These are phyloP conservation scores for Paramormyrops hopkinsi DNA, from an alignment of 2,797 vertebrate species.

Conservation along the genomic window DNA sequence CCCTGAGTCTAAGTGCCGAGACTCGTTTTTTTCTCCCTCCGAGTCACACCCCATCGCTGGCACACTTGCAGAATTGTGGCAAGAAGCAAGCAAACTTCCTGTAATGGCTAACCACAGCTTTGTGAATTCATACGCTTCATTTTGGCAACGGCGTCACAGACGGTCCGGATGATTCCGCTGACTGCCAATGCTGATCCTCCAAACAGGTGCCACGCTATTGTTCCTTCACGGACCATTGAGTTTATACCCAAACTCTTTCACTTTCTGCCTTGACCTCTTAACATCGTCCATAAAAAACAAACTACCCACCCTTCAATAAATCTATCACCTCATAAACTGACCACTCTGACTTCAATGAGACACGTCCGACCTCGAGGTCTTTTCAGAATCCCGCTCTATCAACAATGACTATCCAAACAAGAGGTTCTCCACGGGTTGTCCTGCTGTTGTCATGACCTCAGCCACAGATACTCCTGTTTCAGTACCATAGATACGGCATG, in stretches of 20 bases:
- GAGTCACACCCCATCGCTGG: background rate
- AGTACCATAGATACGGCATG: background rate
- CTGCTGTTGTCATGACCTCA: background rate
- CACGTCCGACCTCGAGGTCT: constrained; percentile 27
- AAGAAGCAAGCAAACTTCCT: background rate
- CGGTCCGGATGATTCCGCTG: background rate
- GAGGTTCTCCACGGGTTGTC: background rate
- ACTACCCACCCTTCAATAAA: constrained; percentile 65
- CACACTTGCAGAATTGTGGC: background rate
- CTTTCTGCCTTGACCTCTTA: constrained; percentile 60
- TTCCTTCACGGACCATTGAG: constrained; percentile 66
- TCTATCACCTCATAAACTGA: constrained; percentile 69
- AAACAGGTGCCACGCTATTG: constrained; percentile 50
- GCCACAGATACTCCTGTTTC: background rate
- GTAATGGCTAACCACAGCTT: background rate
- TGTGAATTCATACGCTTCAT: background rate
- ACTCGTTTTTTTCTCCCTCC: background rate
- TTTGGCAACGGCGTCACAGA: background rate
- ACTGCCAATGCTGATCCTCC: constrained; percentile 24
- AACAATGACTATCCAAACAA: background rate
- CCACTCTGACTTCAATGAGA: constrained; percentile 51
- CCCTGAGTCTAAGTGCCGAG: background rate
- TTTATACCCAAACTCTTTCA: constrained; percentile 70
- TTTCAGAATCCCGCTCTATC: constrained; percentile 14
- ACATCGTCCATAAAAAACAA: constrained; percentile 58